Conservation (phyloP, 2,113 vertebrate genomes). For the Tupaia tana region DNA sequence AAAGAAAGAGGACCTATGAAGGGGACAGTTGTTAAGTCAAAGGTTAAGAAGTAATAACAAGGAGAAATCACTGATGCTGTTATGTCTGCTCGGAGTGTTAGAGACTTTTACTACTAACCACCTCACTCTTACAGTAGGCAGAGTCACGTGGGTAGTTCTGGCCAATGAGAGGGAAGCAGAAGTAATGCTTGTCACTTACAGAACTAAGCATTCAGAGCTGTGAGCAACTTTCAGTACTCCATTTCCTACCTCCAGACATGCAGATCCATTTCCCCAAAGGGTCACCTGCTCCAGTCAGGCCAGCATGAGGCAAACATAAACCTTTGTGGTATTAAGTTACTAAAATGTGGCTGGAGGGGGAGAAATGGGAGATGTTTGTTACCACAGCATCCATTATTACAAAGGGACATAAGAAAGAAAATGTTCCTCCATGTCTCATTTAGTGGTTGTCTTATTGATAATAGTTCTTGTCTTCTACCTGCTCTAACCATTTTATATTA, state of each 20-base stretch:
- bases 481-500: not conserved
- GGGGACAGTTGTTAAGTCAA: not conserved
- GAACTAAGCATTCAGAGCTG: not conserved
- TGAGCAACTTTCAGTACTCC: not conserved
- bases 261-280: not conserved
- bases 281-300: not conserved
- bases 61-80: not conserved
- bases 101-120: not conserved
- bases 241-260: no score
- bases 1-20: not conserved
- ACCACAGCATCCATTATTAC: not conserved
- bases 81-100: not conserved
- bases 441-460: not conserved
- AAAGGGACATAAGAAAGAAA: slow-evolving; percentile 3
- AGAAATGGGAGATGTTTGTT: not conserved
- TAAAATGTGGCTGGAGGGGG: not conserved
- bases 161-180: not conserved
- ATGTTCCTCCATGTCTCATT: not conserved
- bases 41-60: slow-evolving; percentile 28
- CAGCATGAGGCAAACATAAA: not conserved
- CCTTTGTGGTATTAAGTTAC: not conserved
- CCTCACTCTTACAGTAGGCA: not conserved
- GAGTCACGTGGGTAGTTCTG: not conserved
- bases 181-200: not conserved
- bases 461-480: not conserved